These are phyloP conservation scores for Anarrhichthys ocellatus DNA, from an alignment of 2,113 vertebrate species.

Conservation along the genomic window DNA sequence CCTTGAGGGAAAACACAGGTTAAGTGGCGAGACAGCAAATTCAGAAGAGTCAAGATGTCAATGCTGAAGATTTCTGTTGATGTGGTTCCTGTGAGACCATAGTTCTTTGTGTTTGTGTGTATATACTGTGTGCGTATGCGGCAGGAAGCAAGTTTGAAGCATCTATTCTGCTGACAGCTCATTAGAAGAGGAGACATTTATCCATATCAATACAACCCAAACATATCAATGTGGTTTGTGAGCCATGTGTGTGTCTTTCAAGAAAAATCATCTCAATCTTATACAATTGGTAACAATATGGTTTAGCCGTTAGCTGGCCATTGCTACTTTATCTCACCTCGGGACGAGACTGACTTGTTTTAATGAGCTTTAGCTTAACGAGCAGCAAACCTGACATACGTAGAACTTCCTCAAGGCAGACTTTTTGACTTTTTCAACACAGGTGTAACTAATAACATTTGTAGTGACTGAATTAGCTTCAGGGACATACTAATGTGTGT, in stretches of 20 bases:
- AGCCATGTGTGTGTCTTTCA: slow-evolving; percentile 18
- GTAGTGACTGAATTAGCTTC: slow-evolving; percentile 9
- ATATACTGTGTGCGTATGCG: background rate
- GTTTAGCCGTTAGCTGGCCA: background rate
- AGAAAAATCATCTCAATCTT: slow-evolving; percentile 22
- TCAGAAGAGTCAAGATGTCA: slow-evolving; percentile 20
- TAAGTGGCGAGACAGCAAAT: slow-evolving; percentile 22
- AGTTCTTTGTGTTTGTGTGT: background rate
- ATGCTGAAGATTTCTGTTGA: slow-evolving; percentile 21
- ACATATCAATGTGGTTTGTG: slow-evolving; percentile 27
- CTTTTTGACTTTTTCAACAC: background rate
- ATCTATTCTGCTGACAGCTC: slow-evolving; percentile 48
- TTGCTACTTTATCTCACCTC: background rate
- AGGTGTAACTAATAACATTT: background rate
- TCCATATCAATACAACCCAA: slow-evolving; percentile 26
- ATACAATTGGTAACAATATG: slow-evolving; percentile 11
- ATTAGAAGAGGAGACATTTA: slow-evolving; percentile 41
- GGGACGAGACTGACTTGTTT: background rate
- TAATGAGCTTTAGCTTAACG: background rate
- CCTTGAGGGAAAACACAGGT: slow-evolving; percentile 12
- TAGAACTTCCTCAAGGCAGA: background rate
- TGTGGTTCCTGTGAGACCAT: background rate
- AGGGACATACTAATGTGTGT: slow-evolving; percentile 6
- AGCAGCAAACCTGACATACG: background rate
- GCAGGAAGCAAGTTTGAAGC: slow-evolving; percentile 13